Conservation (phyloP, 2,888 invertebrate species). For the Charanyca ferruginea region DNA sequence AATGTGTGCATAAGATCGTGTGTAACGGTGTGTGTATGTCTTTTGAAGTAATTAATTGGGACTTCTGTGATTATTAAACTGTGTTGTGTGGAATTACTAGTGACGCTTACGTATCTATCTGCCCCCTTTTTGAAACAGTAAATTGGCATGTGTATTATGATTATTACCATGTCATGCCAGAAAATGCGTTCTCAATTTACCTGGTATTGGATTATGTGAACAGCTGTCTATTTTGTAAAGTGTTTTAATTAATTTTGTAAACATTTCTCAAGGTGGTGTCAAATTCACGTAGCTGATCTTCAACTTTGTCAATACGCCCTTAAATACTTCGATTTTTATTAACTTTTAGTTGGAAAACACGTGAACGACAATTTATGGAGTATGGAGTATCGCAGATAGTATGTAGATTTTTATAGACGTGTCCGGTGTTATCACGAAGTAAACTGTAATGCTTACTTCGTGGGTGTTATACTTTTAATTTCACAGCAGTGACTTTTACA, state of each 20-base stretch:
- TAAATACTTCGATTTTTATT: background rate
- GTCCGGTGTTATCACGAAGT: too few relatives aligned
- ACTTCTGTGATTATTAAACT: constrained; percentile 4
- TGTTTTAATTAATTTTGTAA: too few relatives aligned
- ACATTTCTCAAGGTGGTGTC: too few relatives aligned
- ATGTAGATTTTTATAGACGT: background rate
- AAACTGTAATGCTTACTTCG: too few relatives aligned
- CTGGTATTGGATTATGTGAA: background rate
- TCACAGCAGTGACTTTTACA: too few relatives aligned
- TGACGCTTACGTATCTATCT: constrained; percentile 45
- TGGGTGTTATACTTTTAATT: background rate
- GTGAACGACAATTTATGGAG: background rate
- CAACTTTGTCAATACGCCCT: too few relatives aligned
- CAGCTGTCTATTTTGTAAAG: background rate
- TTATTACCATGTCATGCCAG: too few relatives aligned
- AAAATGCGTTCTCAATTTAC: too few relatives aligned
- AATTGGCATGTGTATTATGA: too few relatives aligned
- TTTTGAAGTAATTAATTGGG: constrained; percentile 10
- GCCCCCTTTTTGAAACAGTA: too few relatives aligned
- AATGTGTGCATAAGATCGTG: constrained; percentile 13
- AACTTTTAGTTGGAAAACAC: too few relatives aligned
- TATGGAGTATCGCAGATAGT: background rate
- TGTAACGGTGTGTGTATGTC: constrained; percentile 16
- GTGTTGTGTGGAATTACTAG: constrained; percentile 2
- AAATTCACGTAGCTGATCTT: too few relatives aligned